These are phyloP conservation scores for Polymixis flavicincta DNA, from an alignment of 2,888 invertebrate species.

Conservation along the genomic window DNA sequence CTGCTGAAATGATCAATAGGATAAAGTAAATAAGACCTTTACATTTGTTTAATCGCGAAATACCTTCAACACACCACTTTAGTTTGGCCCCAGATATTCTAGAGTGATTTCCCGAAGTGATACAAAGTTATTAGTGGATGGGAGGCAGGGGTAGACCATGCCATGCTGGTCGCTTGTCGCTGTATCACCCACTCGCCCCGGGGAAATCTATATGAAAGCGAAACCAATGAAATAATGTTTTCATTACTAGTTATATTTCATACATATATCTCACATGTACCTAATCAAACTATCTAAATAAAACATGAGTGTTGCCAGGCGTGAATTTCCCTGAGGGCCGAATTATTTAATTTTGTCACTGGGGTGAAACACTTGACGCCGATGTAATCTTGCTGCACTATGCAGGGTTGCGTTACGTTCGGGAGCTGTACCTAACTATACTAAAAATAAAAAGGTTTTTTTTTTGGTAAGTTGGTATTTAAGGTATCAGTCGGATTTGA, in stretches of 20 bases:
- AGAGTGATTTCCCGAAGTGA: constrained; percentile 6
- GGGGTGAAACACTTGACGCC: constrained; percentile 29
- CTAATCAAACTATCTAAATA: constrained; percentile 65
- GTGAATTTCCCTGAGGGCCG: constrained; percentile 53
- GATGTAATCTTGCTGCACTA: constrained; percentile 29
- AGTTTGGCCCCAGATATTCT: constrained; percentile 13
- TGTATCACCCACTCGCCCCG: constrained; percentile 59
- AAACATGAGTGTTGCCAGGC: constrained; percentile 50
- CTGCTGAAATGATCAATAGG: constrained; percentile 42
- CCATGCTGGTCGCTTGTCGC: constrained; percentile 35
- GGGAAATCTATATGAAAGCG: constrained; percentile 75
- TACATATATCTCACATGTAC: constrained; percentile 60
- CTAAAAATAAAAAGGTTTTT: neutral
- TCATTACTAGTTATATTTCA: constrained; percentile 69
- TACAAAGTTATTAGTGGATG: constrained; percentile 23
- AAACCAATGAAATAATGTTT: constrained; percentile 74
- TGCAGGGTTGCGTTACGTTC: neutral
- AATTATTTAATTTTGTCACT: constrained; percentile 59
- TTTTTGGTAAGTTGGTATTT: too few relatives aligned
- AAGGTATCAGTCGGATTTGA: too few relatives aligned
- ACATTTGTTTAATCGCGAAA: constrained; percentile 40
- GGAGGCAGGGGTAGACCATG: constrained; percentile 18
- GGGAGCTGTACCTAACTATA: too few relatives aligned
- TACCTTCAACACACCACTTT: constrained; percentile 18
- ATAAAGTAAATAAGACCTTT: constrained; percentile 37